Conservation (phyloP, 2,888 invertebrate genomes). For the Drosophila seclusa region DNA sequence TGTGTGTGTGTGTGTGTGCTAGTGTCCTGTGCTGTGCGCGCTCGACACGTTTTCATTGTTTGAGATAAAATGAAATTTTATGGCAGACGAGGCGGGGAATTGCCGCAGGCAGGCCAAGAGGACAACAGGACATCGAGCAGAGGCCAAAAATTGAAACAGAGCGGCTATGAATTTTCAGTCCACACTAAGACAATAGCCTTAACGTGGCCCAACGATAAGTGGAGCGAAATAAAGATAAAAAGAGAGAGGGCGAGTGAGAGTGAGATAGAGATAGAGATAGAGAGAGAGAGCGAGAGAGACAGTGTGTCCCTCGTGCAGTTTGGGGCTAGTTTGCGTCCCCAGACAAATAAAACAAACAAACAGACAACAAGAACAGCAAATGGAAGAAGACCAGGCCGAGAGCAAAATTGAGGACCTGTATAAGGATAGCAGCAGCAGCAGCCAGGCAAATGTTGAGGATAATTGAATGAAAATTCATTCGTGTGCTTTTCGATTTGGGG, state of each 20-base stretch:
- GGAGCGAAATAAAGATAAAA: neutral
- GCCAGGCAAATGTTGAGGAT: slow-evolving; percentile 70
- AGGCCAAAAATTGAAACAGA: slow-evolving; percentile 76
- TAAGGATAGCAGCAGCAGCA: slow-evolving; percentile 12
- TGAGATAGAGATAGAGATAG: neutral
- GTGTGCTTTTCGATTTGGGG: slow-evolving; percentile 78
- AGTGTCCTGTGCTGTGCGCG: slow-evolving; percentile 39
- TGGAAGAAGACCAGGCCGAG: slow-evolving; percentile 14
- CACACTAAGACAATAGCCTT: slow-evolving; percentile 67
- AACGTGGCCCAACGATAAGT: slow-evolving; percentile 44
- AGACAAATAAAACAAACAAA: slow-evolving; percentile 67
- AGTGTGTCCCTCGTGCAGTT: slow-evolving; percentile 46
- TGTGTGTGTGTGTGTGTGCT: slow-evolving; percentile 12
- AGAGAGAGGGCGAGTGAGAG: no score
- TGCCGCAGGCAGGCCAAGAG: slow-evolving; percentile 38
- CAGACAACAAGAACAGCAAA: slow-evolving; percentile 44
- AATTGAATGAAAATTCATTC: slow-evolving; percentile 80
- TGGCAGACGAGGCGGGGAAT: slow-evolving; percentile 55
- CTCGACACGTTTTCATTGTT: slow-evolving; percentile 76
- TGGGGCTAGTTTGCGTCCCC: slow-evolving; percentile 76
- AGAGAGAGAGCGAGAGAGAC: neutral
- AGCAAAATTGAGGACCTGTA: slow-evolving; percentile 14
- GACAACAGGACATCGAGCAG: slow-evolving; percentile 31
- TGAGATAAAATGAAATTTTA: slow-evolving; percentile 79
- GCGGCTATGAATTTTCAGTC: slow-evolving; percentile 77